A percentile compares a stretch with the other conserved stretches of the same genome.
Evolutionary conservation across 2,888 invertebrate genomes (phyloP).

Genomic region (Alloscopus bannaensis): DNA sequence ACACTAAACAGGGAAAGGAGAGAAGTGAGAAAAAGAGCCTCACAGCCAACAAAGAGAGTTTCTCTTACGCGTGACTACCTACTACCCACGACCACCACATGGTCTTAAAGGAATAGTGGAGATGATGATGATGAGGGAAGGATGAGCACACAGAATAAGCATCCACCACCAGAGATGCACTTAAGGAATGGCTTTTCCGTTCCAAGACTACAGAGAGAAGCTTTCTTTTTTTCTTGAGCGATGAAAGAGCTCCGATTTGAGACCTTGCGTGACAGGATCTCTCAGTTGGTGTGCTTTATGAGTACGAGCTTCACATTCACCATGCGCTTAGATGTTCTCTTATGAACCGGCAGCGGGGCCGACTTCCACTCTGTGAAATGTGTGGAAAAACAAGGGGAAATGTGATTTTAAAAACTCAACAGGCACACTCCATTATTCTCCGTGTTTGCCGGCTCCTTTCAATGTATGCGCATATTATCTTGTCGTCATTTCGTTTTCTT

Average conservation of each 20-base stretch:
- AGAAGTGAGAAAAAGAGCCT: neutral
- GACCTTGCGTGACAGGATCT: conserved; percentile 37
- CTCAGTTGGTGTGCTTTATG: neutral
- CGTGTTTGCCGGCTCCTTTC: neutral
- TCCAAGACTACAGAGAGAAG: conserved; percentile 42
- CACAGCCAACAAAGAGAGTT: neutral
- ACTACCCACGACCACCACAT: no score
- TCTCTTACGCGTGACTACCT: no score
- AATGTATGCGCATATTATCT: neutral
- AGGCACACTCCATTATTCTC: conserved; percentile 27
- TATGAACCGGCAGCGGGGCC: no score
- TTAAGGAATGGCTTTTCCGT: conserved; percentile 48
- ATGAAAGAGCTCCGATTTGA: conserved; percentile 32
- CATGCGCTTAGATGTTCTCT: neutral
- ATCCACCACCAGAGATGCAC: no score
- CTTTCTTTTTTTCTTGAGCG: no score
- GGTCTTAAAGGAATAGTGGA: no score
- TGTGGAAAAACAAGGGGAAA: neutral
- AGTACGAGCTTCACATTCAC: neutral
- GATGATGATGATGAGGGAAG: neutral
- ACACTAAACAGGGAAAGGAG: no score
- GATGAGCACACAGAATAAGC: conserved; percentile 12
- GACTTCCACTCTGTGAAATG: neutral
- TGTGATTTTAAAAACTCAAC: conserved; percentile 48
- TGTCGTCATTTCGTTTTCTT: neutral